Evolutionary conservation across 2,797 vertebrate genomes (phyloP).

Genomic region (Myotis findleyi): DNA sequence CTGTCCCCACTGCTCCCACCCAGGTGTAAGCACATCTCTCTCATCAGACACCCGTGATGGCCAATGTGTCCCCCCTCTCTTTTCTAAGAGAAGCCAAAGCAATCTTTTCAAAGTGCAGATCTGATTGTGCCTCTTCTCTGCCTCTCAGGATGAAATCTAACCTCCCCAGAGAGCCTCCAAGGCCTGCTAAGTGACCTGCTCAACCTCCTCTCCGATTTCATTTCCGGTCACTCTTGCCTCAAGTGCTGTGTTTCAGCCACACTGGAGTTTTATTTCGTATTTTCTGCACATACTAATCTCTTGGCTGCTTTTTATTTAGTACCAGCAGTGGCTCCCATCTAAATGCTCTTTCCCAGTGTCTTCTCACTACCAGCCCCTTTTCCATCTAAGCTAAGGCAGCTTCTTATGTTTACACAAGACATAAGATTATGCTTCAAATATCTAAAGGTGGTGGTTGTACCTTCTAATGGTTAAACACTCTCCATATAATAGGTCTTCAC

Average conservation of each 20-base stretch:
- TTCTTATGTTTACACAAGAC: not conserved
- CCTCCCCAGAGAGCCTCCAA: not conserved
- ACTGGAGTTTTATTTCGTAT: not conserved
- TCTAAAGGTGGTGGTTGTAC: not conserved
- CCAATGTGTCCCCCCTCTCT: not conserved
- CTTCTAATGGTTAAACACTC: not conserved
- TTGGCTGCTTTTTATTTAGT: not conserved
- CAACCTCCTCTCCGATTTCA: not conserved
- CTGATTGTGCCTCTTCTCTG: not conserved
- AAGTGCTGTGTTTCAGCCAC: not conserved
- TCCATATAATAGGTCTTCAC: not conserved
- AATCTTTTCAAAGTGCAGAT: not conserved
- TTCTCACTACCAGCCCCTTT: not conserved
- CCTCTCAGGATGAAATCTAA: conserved; percentile 4
- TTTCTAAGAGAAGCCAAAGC: not conserved
- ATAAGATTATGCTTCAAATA: not conserved
- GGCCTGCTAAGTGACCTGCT: not conserved
- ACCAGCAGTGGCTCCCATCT: not conserved
- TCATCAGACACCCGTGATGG: not conserved
- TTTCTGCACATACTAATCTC: not conserved
- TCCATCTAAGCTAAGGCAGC: not conserved
- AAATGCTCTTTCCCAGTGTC: not conserved
- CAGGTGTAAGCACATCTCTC: not conserved
- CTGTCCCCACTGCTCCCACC: not conserved
- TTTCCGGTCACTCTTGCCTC: not conserved